These are phyloP conservation scores for Hydrocynus forskahlii DNA, from an alignment of 2,797 vertebrate genomes.

Conservation along the genomic window DNA sequence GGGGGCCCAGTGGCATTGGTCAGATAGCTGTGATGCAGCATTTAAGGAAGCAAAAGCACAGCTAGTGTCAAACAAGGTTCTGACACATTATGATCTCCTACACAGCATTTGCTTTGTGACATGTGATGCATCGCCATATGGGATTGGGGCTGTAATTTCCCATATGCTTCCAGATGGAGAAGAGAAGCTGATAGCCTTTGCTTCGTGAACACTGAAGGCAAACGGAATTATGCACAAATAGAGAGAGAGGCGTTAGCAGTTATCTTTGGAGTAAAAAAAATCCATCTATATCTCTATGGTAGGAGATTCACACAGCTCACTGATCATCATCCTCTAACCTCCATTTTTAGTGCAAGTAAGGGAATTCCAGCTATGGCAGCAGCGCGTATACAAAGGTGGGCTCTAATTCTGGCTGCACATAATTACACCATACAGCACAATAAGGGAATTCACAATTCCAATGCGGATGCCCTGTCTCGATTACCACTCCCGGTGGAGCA, in stretches of 20 bases:
- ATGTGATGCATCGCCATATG: constrained; percentile 71
- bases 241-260: neutral
- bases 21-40: constrained; percentile 69
- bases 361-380: neutral
- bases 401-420: neutral
- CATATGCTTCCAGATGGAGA: constrained; percentile 68
- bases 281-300: neutral
- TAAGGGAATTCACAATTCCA: neutral
- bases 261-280: neutral
- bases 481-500: neutral
- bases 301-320: neutral
- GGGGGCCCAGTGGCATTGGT: constrained; percentile 67
- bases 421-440: neutral
- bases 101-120: constrained; percentile 65
- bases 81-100: constrained; percentile 67
- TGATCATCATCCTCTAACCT: neutral
- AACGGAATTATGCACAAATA: neutral
- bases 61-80: constrained; percentile 72
- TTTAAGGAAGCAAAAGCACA: constrained; percentile 68
- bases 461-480: neutral
- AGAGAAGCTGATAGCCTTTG: constrained; percentile 70
- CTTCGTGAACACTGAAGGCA: constrained; percentile 54
- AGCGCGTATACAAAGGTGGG: neutral
- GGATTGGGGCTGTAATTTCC: constrained; percentile 70
- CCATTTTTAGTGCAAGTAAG: neutral